A percentile compares a stretch with the other conserved stretches of the same genome.
Conservation (phyloP, 2,113 vertebrate genomes). For the Spheniscus mendiculus region DNA sequence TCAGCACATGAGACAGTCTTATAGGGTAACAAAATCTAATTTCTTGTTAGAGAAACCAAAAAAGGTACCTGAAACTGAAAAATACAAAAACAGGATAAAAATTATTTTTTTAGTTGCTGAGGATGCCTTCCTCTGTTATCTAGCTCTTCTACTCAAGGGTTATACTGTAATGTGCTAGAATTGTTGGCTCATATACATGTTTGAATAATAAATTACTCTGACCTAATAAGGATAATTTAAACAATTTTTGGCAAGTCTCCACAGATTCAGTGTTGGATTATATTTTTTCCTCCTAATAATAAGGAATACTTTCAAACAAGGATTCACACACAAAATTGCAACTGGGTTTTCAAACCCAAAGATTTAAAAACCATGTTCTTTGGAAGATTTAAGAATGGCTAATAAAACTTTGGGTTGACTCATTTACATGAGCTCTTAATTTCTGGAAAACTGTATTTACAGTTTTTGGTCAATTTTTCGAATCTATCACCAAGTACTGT, state of each 20-base stretch:
- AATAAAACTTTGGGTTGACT: not conserved
- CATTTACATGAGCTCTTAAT: not conserved
- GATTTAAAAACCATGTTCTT: not conserved
- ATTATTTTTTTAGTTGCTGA: not conserved
- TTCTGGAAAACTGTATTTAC: not conserved
- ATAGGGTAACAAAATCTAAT: not conserved
- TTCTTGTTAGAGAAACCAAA: not conserved
- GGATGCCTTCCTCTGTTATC: not conserved
- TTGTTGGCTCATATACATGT: not conserved
- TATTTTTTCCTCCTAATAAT: not conserved
- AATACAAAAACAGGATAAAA: not conserved
- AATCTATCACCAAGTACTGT: not conserved
- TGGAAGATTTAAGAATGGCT: not conserved
- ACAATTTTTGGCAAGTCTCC: not conserved
- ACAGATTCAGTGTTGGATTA: not conserved
- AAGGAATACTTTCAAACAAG: not conserved
- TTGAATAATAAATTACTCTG: constrained; percentile 16
- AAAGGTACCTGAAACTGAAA: not conserved
- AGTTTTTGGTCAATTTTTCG: not conserved
- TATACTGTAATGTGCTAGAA: not conserved
- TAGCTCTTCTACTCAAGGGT: not conserved
- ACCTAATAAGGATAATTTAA: constrained; percentile 19
- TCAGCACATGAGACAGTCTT: not conserved
- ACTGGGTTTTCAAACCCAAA: not conserved
- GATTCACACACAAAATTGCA: not conserved